Evolutionary conservation across 2,797 vertebrate genomes (phyloP).

Genomic region (Enteromius treurensis): DNA sequence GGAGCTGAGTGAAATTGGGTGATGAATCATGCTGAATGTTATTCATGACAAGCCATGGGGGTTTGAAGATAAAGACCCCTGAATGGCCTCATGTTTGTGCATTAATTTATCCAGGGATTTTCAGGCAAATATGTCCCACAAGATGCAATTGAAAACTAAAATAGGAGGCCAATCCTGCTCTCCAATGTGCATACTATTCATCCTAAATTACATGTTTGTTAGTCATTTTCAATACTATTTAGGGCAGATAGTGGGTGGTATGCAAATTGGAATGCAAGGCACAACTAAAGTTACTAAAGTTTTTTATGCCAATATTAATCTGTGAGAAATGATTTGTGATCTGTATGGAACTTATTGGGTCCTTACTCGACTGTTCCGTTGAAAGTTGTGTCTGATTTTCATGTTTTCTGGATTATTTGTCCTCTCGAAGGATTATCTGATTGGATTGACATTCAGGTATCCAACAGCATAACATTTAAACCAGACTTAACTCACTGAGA

Average conservation of each 20-base stretch:
- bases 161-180: no score
- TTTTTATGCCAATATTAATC: neutral
- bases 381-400: neutral
- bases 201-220: no score
- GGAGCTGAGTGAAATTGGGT: slow-evolving; percentile 65
- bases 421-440: neutral
- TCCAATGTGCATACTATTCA: no score
- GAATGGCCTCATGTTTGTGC: slow-evolving; percentile 24
- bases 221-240: no score
- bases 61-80: slow-evolving; percentile 55
- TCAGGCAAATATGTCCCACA: neutral
- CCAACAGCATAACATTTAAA: neutral
- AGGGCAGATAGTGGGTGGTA: no score
- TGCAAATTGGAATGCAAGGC: no score
- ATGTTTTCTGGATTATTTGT: neutral
- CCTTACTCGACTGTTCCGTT: neutral
- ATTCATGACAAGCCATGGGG: slow-evolving; percentile 56
- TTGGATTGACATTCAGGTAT: neutral
- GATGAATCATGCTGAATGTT: slow-evolving; percentile 64
- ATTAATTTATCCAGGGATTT: slow-evolving; percentile 17
- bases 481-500: neutral
- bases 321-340: neutral
- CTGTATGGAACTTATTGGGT: neutral
- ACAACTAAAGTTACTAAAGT: neutral
- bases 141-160: neutral